These are phyloP conservation scores for Pachymerium ferrugineum DNA, from an alignment of 2,888 invertebrate genomes.

Conservation along the genomic window DNA sequence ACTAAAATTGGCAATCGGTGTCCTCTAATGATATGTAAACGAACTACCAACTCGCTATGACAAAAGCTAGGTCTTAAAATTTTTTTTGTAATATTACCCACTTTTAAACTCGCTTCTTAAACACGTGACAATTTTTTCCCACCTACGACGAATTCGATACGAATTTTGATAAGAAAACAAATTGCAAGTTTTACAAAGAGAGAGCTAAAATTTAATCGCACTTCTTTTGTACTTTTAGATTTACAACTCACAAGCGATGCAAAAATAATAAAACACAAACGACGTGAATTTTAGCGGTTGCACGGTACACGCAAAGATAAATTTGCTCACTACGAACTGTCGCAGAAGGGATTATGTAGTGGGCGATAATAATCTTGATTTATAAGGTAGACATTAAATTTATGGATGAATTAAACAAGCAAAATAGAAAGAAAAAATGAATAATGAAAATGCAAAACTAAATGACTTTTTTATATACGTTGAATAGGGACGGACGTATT, in stretches of 20 bases:
- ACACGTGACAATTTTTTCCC: too few relatives aligned
- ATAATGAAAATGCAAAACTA: neutral
- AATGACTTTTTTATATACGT: neutral
- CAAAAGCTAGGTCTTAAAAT: too few relatives aligned
- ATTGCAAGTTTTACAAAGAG: neutral
- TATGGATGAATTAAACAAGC: neutral
- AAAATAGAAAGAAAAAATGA: neutral
- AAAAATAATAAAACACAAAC: neutral
- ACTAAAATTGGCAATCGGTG: too few relatives aligned
- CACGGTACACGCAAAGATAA: neutral
- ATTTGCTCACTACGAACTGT: neutral
- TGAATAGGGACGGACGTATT: too few relatives aligned
- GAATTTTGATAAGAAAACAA: conserved; percentile 11
- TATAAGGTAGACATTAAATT: neutral
- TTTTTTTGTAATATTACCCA: too few relatives aligned
- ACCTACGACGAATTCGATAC: neutral
- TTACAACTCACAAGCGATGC: neutral
- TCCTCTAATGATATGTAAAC: too few relatives aligned
- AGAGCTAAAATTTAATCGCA: neutral
- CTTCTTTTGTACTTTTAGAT: neutral
- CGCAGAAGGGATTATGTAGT: neutral
- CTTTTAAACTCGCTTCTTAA: too few relatives aligned
- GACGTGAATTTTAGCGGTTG: conserved; percentile 5
- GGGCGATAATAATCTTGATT: neutral
- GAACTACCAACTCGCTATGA: too few relatives aligned